These are phyloP conservation scores for Meteorus sp. DNA, from an alignment of 1,140 invertebrate genomes.

Conservation along the genomic window DNA sequence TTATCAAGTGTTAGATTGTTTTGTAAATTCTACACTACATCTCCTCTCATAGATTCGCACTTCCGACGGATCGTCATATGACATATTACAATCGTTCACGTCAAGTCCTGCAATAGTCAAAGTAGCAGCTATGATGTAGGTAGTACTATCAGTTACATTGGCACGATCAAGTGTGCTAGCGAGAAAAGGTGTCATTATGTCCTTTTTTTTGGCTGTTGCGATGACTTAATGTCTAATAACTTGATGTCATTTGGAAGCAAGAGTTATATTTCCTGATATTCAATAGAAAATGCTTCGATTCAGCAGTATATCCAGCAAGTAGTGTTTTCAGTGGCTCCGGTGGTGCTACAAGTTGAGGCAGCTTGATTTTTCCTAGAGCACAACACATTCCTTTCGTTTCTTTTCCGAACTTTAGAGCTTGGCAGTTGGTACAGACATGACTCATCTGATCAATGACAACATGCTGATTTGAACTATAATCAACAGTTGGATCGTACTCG, in stretches of 20 bases:
- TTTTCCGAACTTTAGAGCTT: background rate
- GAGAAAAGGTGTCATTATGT: background rate
- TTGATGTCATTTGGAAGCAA: constrained; percentile 49
- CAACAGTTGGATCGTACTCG: no score
- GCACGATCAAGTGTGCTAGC: background rate
- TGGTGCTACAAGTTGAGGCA: constrained; percentile 20
- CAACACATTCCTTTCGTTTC: constrained; percentile 27
- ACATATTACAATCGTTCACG: background rate
- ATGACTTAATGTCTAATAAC: no score
- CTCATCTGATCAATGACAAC: background rate
- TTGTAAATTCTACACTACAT: constrained; percentile 32
- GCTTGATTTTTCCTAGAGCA: constrained; percentile 26
- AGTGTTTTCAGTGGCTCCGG: constrained; percentile 34
- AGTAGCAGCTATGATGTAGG: background rate
- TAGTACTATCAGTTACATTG: background rate
- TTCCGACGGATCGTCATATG: background rate
- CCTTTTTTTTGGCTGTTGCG: constrained; percentile 1
- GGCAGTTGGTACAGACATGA: background rate
- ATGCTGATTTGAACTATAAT: no score
- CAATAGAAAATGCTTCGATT: constrained; percentile 48
- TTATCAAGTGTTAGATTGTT: constrained; percentile 26
- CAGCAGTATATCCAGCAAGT: constrained; percentile 25
- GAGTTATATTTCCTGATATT: constrained; percentile 47
- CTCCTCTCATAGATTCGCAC: constrained; percentile 13
- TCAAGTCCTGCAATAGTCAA: background rate